Base-by-base conservation (phyloP, 2,888 invertebrate genomes). In the Harpalus rubripes region DNA sequence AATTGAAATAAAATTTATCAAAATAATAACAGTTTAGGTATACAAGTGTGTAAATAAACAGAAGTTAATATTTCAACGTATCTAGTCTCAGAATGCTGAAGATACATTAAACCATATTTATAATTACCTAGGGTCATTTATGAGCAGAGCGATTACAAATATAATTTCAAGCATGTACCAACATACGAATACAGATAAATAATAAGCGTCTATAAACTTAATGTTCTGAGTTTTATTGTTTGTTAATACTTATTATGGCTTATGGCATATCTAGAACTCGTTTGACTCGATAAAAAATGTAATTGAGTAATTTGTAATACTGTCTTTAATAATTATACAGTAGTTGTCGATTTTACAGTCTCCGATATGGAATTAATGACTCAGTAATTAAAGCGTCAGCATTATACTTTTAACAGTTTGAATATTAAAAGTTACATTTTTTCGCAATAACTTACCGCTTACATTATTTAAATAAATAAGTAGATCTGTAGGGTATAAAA, bases 281-380 rank as follows among this genome's bases (percentile, higher is more conserved):
- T 68, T 68, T 16, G 8, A 8, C 39, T 39, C 15, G 68, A 68
- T 41, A 68, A 68, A 68, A 65, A 68, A 68, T 68, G 68, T 68
- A 68, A 68, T 68, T 68, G 68, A 68, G 68, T 68, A 32, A 68
- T 68, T 68, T 68, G 68, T 68, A 68, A 68, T 68, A 68, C 68
- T 68, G 68, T 68, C 68, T 68, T 68, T 68, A 68, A 68, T 68
- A 68, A 68, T 68, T 68, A 68, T 68, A 68, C 68, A 68, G 68
- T 41, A 68, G n/a, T 68, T 68, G 39, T 68, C 41, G 41, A 68
- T 68, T 68, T 68, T 41, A 68, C 68, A 39, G 68, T 68, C 68
- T 68, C 68, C 41, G 41, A 68, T 39, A 39, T 68, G 15, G 68
- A 68, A 68, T 68, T 68, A 68, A 68, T 68, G 68, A 68, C 68